Conservation (phyloP, 2,888 invertebrate species). For the Linnaemya vulpina region DNA sequence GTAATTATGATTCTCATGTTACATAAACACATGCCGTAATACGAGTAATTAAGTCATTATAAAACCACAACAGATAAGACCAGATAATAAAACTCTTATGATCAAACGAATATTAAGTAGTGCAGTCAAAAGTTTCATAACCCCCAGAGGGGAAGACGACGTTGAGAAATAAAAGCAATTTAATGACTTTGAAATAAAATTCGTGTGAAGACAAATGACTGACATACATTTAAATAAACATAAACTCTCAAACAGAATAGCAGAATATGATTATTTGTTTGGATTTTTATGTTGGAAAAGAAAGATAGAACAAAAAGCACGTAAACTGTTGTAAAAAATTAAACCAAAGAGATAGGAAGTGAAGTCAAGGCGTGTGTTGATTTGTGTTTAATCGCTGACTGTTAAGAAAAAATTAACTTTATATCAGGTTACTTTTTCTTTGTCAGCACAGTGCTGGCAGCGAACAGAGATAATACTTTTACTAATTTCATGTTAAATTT, state of each 20-base stretch:
- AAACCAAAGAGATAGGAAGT: background rate
- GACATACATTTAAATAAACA: background rate
- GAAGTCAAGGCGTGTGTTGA: too few species aligned
- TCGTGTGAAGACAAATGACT: background rate
- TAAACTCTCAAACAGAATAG: background rate
- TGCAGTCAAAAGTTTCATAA: background rate
- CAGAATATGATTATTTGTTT: background rate
- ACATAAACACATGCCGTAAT: slow-evolving; percentile 6
- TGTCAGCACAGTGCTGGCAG: too few species aligned
- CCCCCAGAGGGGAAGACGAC: background rate
- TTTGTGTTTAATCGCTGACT: too few species aligned
- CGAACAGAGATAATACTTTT: too few species aligned
- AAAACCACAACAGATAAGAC: slow-evolving; percentile 18
- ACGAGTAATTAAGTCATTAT: slow-evolving; percentile 54
- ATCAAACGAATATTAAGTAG: background rate
- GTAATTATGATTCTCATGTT: background rate
- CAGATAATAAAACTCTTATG: background rate
- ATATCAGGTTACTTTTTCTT: too few species aligned
- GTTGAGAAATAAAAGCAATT: background rate
- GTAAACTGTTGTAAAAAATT: too few species aligned
- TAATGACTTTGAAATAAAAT: background rate
- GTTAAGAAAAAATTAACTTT: too few species aligned
- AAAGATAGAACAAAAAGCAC: too few species aligned
- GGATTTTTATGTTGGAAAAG: too few species aligned
- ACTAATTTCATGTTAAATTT: too few species aligned